Conservation (phyloP, 2,888 invertebrate species). For the Margaritifera margaritifera region DNA sequence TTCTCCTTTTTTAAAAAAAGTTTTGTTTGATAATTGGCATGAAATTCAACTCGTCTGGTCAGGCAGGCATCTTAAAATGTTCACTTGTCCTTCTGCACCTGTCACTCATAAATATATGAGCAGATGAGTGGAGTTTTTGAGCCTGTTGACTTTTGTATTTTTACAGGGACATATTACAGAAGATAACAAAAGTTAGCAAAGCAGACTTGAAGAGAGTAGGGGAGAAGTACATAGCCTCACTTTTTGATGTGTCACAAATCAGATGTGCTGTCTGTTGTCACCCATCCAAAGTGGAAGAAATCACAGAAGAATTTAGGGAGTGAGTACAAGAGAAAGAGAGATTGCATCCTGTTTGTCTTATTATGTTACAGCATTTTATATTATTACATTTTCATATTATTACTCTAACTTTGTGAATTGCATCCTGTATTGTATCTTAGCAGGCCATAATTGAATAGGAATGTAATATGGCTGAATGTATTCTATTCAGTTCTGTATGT, state of each 20-base stretch:
- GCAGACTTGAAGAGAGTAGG: conserved; percentile 81
- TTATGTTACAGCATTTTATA: no score
- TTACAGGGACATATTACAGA: conserved; percentile 79
- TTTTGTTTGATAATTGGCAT: no score
- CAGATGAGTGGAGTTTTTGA: neutral
- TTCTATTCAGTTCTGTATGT: neutral
- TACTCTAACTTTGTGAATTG: neutral
- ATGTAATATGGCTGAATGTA: neutral
- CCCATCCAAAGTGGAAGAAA: conserved; percentile 82
- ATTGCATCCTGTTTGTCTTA: no score
- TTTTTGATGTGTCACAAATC: conserved; percentile 79
- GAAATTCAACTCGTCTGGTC: no score
- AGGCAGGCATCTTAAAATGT: no score
- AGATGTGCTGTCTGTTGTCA: conserved; percentile 85
- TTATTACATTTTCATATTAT: no score
- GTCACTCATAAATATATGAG: no score
- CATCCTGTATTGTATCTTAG: neutral
- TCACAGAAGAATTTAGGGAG: conserved; percentile 79
- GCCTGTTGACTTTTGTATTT: neutral
- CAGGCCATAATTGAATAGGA: neutral
- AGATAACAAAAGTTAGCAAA: conserved; percentile 80
- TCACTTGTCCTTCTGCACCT: no score
- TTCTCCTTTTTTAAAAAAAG: no score
- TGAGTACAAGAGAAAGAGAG: conserved; percentile 50
- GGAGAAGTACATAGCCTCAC: conserved; percentile 80